A percentile compares a stretch with the other conserved stretches of the same genome.
Conservation (phyloP, 2,113 vertebrate genomes). For the Amazona guildingii region DNA sequence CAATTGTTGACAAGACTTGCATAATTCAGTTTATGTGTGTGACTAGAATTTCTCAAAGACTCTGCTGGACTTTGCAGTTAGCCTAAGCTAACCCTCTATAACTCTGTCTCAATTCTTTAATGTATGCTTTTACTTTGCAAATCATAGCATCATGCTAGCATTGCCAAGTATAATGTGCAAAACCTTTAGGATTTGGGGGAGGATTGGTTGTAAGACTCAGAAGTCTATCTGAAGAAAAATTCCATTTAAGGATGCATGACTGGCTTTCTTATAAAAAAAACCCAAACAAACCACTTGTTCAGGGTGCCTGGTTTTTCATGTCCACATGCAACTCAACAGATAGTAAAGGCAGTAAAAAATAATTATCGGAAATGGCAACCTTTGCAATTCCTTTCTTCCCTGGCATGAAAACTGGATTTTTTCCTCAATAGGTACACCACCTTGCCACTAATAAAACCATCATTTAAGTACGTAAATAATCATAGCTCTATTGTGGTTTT, state of each 20-base stretch:
- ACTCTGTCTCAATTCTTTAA: not conserved
- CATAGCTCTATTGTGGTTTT: constrained; percentile 50
- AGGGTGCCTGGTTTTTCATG: not conserved
- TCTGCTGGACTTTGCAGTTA: constrained; percentile 9
- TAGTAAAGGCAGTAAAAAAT: not conserved
- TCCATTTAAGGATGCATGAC: not conserved
- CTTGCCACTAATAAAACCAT: constrained; percentile 34
- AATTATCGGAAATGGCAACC: constrained; percentile 38
- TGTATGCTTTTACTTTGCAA: not conserved
- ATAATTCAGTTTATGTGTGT: constrained; percentile 69
- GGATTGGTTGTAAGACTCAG: not conserved
- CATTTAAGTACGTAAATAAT: constrained; percentile 36
- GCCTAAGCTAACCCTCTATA: not conserved
- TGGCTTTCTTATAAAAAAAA: not conserved
- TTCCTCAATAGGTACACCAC: constrained; percentile 21
- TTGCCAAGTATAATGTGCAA: not conserved
- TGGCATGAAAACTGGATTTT: constrained; percentile 5
- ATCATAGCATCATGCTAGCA: not conserved
- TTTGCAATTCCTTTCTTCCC: constrained; percentile 4
- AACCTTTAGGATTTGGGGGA: not conserved
- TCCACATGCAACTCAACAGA: not conserved
- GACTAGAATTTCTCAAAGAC: constrained; percentile 63
- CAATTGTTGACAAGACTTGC: constrained; percentile 68
- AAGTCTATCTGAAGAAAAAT: not conserved
- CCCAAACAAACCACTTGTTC: not conserved